These are phyloP conservation scores for Marasmarcha lunaedactyla DNA, from an alignment of 2,888 invertebrate species.

Conservation along the genomic window DNA sequence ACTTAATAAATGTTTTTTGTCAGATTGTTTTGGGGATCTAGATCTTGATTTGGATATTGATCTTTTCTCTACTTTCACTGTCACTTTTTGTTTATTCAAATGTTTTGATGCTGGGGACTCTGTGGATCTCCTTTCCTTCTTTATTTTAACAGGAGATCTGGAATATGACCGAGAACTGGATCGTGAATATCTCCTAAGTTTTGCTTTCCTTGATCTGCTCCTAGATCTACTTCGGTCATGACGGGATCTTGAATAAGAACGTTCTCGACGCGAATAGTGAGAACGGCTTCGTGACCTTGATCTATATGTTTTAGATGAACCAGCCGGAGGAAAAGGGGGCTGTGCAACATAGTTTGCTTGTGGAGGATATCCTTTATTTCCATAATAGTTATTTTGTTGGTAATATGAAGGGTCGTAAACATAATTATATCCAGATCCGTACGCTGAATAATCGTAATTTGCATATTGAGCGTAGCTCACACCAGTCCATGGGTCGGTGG, in stretches of 20 bases:
- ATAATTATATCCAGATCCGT: slow-evolving; percentile 37
- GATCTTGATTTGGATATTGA: slow-evolving; percentile 27
- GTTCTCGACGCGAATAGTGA: slow-evolving; percentile 33
- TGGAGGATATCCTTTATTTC: not conserved
- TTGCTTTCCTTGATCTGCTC: slow-evolving; percentile 28
- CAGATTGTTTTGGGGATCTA: slow-evolving; percentile 18
- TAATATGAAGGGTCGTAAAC: slow-evolving; percentile 33
- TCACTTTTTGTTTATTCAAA: not conserved
- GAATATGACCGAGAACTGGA: slow-evolving; percentile 42
- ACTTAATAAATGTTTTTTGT: slow-evolving; percentile 12
- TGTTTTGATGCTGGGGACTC: slow-evolving; percentile 28
- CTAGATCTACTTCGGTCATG: slow-evolving; percentile 28
- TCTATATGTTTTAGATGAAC: slow-evolving; percentile 19
- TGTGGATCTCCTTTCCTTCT: slow-evolving; percentile 34
- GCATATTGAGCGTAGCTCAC: slow-evolving; percentile 54
- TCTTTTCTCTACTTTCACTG: slow-evolving; percentile 15
- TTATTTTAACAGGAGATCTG: slow-evolving; percentile 25
- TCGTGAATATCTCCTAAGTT: slow-evolving; percentile 41
- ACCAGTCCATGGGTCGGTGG: slow-evolving; percentile 61
- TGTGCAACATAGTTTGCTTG: not conserved
- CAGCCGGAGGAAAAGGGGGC: slow-evolving; percentile 9
- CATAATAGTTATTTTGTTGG: slow-evolving; percentile 27
- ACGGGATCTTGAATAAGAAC: slow-evolving; percentile 32
- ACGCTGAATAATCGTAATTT: slow-evolving; percentile 44
- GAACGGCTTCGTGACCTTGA: slow-evolving; percentile 41